These are phyloP conservation scores for Miichthys miiuy DNA, from an alignment of 2,797 vertebrate species.

Conservation along the genomic window DNA sequence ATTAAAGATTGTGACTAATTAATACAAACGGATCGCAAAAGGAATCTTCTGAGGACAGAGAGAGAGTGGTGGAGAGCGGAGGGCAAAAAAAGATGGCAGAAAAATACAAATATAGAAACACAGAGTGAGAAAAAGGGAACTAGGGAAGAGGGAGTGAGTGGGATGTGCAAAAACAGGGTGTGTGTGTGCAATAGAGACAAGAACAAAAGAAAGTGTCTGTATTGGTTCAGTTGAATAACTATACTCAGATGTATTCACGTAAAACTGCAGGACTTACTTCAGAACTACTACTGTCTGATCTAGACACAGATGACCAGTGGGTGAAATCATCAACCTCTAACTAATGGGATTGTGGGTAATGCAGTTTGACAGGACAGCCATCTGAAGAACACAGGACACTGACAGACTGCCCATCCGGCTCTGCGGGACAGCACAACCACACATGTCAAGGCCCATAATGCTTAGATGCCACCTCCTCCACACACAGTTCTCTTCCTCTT, in stretches of 20 bases:
- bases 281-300: background rate
- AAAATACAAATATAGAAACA: conserved; percentile 21
- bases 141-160: conserved; percentile 4
- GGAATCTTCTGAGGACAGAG: background rate
- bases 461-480: conserved; percentile 23
- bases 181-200: background rate
- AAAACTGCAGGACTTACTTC: background rate
- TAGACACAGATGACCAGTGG: conserved; percentile 2
- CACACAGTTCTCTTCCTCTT: background rate
- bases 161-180: conserved; percentile 3
- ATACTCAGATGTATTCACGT: background rate
- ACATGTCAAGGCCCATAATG: conserved; percentile 67
- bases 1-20: background rate
- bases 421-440: conserved; percentile 50
- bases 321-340: conserved; percentile 39
- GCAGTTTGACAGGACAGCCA: conserved; percentile 65
- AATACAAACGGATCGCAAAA: background rate
- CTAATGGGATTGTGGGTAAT: conserved; percentile 55
- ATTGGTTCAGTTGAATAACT: background rate
- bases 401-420: conserved; percentile 66
- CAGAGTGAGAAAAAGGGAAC: background rate
- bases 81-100: background rate
- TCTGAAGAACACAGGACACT: conserved; percentile 55
- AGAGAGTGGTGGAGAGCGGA: background rate
- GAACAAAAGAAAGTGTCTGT: conserved; percentile 1